A percentile compares a stretch with the other conserved stretches of the same genome.
Evolutionary conservation across 2,113 vertebrate species (phyloP).

Genomic region (Prinia subflava): DNA sequence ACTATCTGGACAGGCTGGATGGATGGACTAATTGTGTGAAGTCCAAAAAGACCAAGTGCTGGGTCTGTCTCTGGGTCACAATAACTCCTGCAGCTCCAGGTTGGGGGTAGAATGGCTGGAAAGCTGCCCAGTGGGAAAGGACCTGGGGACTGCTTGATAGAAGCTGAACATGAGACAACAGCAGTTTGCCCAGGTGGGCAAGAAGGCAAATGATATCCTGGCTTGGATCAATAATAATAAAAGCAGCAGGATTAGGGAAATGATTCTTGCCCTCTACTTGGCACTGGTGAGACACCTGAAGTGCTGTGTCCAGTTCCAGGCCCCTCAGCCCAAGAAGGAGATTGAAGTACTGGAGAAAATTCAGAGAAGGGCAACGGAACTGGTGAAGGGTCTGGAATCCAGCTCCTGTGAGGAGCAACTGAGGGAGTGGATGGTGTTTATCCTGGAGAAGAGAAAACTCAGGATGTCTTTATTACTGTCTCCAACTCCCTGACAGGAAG

Average conservation of each 20-base stretch:
- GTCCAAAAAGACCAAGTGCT: neutral
- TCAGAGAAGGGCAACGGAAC: neutral
- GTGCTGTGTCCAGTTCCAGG: neutral
- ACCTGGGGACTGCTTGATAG: neutral
- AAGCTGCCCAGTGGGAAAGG: neutral
- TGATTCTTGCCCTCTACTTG: neutral
- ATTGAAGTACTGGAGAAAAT: neutral
- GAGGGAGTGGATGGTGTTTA: neutral
- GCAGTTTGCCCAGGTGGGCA: too few relatives aligned
- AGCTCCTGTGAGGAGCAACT: neutral
- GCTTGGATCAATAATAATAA: neutral
- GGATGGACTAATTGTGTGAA: neutral
- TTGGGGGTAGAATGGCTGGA: neutral
- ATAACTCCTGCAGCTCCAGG: neutral
- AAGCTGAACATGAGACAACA: neutral
- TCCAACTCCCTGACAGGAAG: neutral
- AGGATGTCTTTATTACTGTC: neutral
- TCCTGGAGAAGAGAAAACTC: neutral
- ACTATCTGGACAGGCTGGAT: neutral
- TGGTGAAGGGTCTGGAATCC: neutral
- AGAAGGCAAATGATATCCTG: neutral
- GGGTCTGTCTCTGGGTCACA: neutral
- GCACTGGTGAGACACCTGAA: neutral
- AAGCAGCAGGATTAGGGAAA: neutral
- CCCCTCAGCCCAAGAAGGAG: neutral